These are phyloP conservation scores for Agrochola lychnidis DNA, from an alignment of 2,888 invertebrate species.

Conservation along the genomic window DNA sequence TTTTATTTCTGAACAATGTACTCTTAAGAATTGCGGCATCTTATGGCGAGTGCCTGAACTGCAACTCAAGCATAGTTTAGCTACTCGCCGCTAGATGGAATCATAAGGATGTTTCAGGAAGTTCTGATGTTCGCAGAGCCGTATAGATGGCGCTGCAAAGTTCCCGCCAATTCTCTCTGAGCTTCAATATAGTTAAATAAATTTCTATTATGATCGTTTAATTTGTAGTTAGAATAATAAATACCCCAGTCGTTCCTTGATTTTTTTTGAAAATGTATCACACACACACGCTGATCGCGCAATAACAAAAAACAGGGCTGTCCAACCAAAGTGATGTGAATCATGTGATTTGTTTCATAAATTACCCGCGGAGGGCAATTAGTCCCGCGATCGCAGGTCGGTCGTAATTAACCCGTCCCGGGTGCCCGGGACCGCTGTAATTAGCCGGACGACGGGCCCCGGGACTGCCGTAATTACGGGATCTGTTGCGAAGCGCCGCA, in stretches of 20 bases:
- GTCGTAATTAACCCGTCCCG: slow-evolving; percentile 65
- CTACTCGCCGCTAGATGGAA: slow-evolving; percentile 69
- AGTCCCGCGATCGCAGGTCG: slow-evolving; percentile 69
- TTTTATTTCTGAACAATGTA: background rate
- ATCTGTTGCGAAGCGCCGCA: slow-evolving; percentile 62
- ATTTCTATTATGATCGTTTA: background rate
- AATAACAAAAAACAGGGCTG: slow-evolving; percentile 43
- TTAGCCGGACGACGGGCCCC: slow-evolving; percentile 68
- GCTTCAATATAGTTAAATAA: background rate
- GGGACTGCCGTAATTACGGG: slow-evolving; percentile 70
- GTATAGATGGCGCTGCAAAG: slow-evolving; percentile 59
- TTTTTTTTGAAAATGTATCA: background rate
- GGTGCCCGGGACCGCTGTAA: slow-evolving; percentile 69
- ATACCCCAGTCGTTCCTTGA: background rate
- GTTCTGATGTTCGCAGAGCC: background rate
- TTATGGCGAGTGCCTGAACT: slow-evolving; percentile 15
- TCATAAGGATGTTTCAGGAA: background rate
- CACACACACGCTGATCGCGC: background rate
- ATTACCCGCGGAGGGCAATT: slow-evolving; percentile 72
- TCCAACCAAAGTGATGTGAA: slow-evolving; percentile 52
- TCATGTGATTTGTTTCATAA: slow-evolving; percentile 67
- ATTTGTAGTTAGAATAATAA: background rate
- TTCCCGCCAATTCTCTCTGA: slow-evolving; percentile 2
- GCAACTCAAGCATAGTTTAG: slow-evolving; percentile 12
- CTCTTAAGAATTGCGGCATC: slow-evolving; percentile 67